Evolutionary conservation across 2,888 invertebrate species (phyloP).

Genomic region (Phaonia tiefii): DNA sequence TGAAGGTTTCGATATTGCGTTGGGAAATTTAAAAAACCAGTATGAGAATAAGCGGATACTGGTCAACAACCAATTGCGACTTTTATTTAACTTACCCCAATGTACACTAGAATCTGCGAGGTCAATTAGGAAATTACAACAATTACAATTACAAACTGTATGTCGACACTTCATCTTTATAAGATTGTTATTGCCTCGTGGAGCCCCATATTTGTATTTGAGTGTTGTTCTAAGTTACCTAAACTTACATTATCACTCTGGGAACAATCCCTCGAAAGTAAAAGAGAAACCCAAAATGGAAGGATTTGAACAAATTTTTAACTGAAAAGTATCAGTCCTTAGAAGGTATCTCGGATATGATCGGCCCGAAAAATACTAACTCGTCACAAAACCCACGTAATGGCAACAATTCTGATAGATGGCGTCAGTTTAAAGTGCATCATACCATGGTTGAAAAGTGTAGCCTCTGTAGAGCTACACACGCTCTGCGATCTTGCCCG

Average conservation of each 20-base stretch:
- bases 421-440: too few relatives aligned
- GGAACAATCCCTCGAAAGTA: conserved; percentile 22
- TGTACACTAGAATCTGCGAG: too few relatives aligned
- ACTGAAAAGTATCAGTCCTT: neutral
- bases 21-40: neutral
- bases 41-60: too few relatives aligned
- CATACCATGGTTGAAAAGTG: neutral
- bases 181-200: neutral
- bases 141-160: conserved; percentile 11
- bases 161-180: neutral
- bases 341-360: too few relatives aligned
- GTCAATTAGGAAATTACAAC: neutral
- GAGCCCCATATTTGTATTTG: too few relatives aligned
- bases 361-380: too few relatives aligned
- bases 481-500: too few relatives aligned
- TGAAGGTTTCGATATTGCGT: conserved; percentile 19
- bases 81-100: conserved; percentile 8
- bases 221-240: too few relatives aligned
- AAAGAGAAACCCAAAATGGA: conserved; percentile 36
- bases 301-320: too few relatives aligned
- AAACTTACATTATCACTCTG: too few relatives aligned
- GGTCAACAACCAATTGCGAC: conserved; percentile 14
- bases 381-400: too few relatives aligned
- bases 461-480: neutral
- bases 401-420: neutral